Evolutionary conservation across 2,113 vertebrate species (phyloP).

Genomic region (Panthera leo): DNA sequence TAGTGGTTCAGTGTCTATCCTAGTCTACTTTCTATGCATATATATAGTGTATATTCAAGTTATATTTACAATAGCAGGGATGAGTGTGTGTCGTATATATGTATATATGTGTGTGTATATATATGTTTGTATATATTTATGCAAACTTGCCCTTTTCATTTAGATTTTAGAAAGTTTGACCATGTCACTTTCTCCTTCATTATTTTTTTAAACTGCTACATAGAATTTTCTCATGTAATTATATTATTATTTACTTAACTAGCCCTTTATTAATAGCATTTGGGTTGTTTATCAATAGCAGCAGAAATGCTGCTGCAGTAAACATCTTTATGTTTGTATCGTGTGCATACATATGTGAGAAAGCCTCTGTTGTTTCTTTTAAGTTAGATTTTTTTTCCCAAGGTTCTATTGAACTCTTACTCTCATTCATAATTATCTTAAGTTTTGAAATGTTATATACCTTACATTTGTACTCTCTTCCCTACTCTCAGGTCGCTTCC

Average conservation of each 20-base stretch:
- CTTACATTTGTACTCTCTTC: background rate
- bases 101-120: background rate
- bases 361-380: background rate
- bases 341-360: background rate
- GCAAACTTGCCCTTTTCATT: slow-evolving; percentile 3
- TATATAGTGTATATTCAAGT: background rate
- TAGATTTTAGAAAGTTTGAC: background rate
- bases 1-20: background rate
- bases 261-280: background rate
- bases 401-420: background rate
- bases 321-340: background rate
- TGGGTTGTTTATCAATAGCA: background rate
- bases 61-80: background rate
- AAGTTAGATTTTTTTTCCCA: background rate
- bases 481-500: background rate
- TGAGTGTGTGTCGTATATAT: background rate
- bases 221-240: background rate
- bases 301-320: background rate
- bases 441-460: background rate
- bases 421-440: slow-evolving; percentile 21
- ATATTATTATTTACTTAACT: background rate
- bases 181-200: background rate
- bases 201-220: slow-evolving; percentile 11
- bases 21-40: background rate
- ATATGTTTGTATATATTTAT: background rate